Evolutionary conservation across 2,888 invertebrate species (phyloP), one percentile per base, ranked within the genome.

Genomic region (Candidula unifasciata): DNA sequence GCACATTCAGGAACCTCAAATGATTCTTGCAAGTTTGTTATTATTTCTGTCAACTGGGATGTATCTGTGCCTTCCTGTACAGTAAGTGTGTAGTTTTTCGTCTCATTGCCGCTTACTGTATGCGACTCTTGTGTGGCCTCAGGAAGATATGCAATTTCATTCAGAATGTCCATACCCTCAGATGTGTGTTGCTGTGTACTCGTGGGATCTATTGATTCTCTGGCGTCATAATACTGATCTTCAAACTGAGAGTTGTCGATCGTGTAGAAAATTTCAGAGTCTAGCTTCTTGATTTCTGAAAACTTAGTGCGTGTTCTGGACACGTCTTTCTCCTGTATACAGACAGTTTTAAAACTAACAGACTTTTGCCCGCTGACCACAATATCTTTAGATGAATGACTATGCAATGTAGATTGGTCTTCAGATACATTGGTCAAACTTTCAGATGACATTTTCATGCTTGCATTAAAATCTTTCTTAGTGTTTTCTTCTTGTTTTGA

Each of bases 221-320:
- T 80, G 13, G 66, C 68, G 30, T 80, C 52, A 18, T 68, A 80
- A 52, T 68, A 68, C 8, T 16, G 30, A 35, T 80, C 68, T 33
- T 80, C 52, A n/a, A 80, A 80, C n/a, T n/a, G 30, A 13, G 68
- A 68, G 52, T 80, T 80, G 30, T 68, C 68, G 6, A 68, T 64
- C 18, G 78, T 78, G 16, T 78, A 78, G 64, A 78, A 78, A 13
- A 37, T 27, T 64, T 78, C 64, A 35, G 78, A 78, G 24, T 64
- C 37, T 3, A n/a, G 18, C 24, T 60, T 78, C 37, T 60, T 78
- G 2, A 78, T 33, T 24, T 33, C 35, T 33, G 27, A 44, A 8
- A 78, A 64, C 35, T 64, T 33, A 37, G 64, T 60, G 21, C 64
- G 60, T n/a, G 1, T n/a, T 3, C 27, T 57, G n/a, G 35, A n/a